Percentiles rank a stretch among this genome's conserved stretches.
Evolutionary conservation across 1,140 invertebrate species (phyloP).

Genomic region (Lasaia peninsularis): DNA sequence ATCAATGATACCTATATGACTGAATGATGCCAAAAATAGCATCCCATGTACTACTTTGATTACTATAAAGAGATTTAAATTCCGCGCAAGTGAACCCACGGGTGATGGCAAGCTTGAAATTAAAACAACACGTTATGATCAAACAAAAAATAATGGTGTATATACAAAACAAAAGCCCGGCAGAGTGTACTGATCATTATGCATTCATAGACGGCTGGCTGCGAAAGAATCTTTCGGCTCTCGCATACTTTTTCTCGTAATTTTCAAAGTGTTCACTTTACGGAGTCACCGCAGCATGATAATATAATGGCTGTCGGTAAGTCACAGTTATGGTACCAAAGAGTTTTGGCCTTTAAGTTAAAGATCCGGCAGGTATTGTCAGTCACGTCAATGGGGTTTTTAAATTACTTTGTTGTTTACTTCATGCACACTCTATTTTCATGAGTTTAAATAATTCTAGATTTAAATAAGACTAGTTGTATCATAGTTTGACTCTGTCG

Average conservation of each 20-base stretch:
- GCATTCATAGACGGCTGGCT: constrained; percentile 59
- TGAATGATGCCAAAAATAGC: too few species aligned
- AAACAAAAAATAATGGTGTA: not conserved
- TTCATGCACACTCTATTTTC: too few species aligned
- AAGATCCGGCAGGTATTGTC: constrained; percentile 1
- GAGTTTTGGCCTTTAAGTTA: constrained; percentile 10
- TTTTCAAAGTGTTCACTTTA: constrained; percentile 44
- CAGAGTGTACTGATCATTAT: constrained; percentile 52
- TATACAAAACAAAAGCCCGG: constrained; percentile 35
- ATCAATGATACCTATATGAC: too few species aligned
- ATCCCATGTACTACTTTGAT: too few species aligned
- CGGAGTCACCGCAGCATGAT: constrained; percentile 52
- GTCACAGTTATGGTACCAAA: constrained; percentile 13
- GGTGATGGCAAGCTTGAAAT: not conserved
- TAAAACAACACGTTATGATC: not conserved
- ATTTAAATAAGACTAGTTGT: too few species aligned
- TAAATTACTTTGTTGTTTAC: not conserved
- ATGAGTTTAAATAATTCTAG: too few species aligned
- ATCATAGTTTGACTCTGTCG: too few species aligned
- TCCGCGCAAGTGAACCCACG: not conserved
- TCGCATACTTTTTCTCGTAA: constrained; percentile 35
- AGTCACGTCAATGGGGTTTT: not conserved
- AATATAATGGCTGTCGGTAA: constrained; percentile 50
- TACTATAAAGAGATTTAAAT: not conserved
- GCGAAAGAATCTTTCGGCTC: constrained; percentile 47